phyloP scores from a whole-genome alignment of 2,797 vertebrate species.

The Apogon talboti region DNA sequence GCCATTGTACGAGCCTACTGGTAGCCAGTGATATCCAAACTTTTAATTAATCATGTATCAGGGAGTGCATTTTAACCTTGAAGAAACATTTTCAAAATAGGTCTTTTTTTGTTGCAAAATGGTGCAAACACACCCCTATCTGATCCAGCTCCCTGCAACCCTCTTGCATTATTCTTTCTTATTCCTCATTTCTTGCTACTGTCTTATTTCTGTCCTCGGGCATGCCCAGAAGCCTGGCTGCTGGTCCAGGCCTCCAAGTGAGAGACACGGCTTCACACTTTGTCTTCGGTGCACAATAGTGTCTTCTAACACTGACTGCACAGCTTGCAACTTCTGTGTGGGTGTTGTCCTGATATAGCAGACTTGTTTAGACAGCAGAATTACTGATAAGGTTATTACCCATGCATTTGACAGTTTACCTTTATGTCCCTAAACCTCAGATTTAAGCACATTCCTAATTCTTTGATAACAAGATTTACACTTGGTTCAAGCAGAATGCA shows the following conservation, averaged over 20 bases:
- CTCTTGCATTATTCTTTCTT: constrained; percentile 2
- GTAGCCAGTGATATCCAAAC: too few species aligned
- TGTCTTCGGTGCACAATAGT: constrained; percentile 37
- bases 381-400: constrained; percentile 34
- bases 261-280: constrained; percentile 23
- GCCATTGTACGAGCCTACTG: too few species aligned
- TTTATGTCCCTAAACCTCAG: neutral
- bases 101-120: neutral
- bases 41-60: too few species aligned
- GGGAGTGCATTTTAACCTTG: neutral
- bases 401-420: constrained; percentile 26
- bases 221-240: constrained; percentile 49
- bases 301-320: constrained; percentile 28
- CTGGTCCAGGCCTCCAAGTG: constrained; percentile 41
- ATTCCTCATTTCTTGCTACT: neutral
- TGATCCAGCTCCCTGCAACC: neutral
- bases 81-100: neutral
- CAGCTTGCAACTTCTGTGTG: constrained; percentile 27
- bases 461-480: constrained; percentile 1
- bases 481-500: neutral
- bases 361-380: constrained; percentile 47
- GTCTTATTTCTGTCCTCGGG: constrained; percentile 50
- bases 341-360: constrained; percentile 29
- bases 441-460: neutral
- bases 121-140: neutral